Evolutionary conservation across 2,888 invertebrate genomes (phyloP).

Genomic region (Pecten maximus): DNA sequence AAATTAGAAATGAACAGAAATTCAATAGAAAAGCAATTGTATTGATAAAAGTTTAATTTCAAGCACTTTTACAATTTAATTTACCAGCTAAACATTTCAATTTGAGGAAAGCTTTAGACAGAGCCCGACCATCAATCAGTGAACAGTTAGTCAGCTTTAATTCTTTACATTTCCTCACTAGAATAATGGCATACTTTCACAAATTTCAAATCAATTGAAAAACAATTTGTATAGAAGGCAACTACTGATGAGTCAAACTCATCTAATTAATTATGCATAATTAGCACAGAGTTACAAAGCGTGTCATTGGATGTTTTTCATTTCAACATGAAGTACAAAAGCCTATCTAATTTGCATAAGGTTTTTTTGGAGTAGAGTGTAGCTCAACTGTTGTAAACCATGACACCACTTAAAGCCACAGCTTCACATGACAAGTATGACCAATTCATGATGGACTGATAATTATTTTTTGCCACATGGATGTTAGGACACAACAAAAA

Average conservation of each 20-base stretch:
- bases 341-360: background rate
- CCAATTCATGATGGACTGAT: background rate
- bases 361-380: background rate
- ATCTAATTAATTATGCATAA: constrained; percentile 29
- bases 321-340: background rate
- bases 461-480: background rate
- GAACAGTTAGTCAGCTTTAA: background rate
- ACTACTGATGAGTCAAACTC: constrained; percentile 21
- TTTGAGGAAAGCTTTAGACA: constrained; percentile 35
- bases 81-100: constrained; percentile 35
- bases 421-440: background rate
- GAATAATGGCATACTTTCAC: constrained; percentile 33
- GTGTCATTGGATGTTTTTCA: constrained; percentile 17
- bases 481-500: background rate
- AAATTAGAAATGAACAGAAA: constrained; percentile 33
- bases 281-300: constrained; percentile 20
- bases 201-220: constrained; percentile 33
- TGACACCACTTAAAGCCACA: constrained; percentile 23
- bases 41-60: constrained; percentile 31
- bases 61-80: constrained; percentile 35
- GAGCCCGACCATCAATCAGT: constrained; percentile 10
- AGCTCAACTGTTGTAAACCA: background rate
- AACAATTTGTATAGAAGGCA: constrained; percentile 28
- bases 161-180: background rate
- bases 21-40: constrained; percentile 24